Percentiles rank a stretch among this genome's conserved stretches.
Evolutionary conservation across 2,797 vertebrate genomes (phyloP).

Genomic region (Adelosebastes latens): DNA sequence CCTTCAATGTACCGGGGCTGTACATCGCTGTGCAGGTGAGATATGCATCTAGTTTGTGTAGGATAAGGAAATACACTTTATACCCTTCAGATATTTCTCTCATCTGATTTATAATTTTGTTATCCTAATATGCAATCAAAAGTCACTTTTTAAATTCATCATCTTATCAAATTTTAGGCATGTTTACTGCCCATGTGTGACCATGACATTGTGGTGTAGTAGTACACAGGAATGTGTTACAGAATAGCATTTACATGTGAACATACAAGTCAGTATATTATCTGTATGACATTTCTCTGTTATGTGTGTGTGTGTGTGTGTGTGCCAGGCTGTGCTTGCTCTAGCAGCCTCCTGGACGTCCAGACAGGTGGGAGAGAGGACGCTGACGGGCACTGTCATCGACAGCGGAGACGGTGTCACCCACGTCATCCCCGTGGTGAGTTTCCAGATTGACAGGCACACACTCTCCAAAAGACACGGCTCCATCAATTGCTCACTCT

Average conservation of each 20-base stretch:
- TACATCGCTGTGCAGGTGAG: slow-evolving; percentile 95
- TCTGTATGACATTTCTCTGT: slow-evolving; percentile 64
- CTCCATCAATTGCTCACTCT: background rate
- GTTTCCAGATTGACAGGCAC: slow-evolving; percentile 32
- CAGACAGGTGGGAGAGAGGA: slow-evolving; percentile 94
- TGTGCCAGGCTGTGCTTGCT: slow-evolving; percentile 88
- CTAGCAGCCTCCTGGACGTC: slow-evolving; percentile 98
- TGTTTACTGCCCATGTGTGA: background rate
- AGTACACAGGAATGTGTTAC: background rate
- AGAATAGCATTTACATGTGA: background rate
- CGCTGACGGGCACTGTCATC: slow-evolving; percentile 95
- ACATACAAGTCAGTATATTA: background rate
- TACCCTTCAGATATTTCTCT: background rate
- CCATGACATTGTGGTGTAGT: background rate
- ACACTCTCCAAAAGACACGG: background rate
- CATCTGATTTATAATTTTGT: background rate
- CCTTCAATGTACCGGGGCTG: slow-evolving; percentile 94
- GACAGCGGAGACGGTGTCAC: slow-evolving; percentile 98
- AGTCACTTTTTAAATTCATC: too few relatives aligned
- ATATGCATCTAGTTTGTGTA: background rate
- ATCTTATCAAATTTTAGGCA: fast-evolving
- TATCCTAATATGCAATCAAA: background rate
- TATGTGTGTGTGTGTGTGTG: slow-evolving; percentile 26
- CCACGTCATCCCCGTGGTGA: slow-evolving; percentile 97
- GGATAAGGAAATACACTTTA: background rate